Evolutionary conservation across 2,113 vertebrate species (phyloP).

Genomic region (Phrynosoma platyrhinos): DNA sequence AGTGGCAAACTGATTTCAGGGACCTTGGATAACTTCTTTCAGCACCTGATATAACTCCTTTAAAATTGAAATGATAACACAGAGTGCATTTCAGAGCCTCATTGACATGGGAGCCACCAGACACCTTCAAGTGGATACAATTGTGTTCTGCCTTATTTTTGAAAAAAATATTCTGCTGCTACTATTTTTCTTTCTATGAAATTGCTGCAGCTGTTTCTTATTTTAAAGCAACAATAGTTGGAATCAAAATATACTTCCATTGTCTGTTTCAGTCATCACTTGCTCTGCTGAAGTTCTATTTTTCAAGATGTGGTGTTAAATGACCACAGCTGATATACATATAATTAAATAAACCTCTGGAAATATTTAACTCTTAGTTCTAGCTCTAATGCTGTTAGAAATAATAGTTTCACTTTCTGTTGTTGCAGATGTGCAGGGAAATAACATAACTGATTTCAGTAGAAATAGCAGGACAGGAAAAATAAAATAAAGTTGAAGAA

Average conservation of each 20-base stretch:
- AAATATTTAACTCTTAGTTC: not conserved
- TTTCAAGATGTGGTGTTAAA: not conserved
- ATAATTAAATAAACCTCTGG: not conserved
- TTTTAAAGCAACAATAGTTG: conserved; percentile 26
- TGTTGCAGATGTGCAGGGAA: not conserved
- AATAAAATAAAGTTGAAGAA: conserved; percentile 5
- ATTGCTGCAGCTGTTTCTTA: conserved; percentile 6
- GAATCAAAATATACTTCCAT: conserved; percentile 25
- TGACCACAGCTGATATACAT: not conserved
- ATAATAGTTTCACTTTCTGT: not conserved
- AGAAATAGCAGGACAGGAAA: conserved; percentile 18
- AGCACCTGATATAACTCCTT: too few relatives aligned
- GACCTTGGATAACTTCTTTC: too few relatives aligned
- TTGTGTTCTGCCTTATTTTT: not conserved
- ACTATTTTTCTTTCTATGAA: not conserved
- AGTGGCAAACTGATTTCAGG: too few relatives aligned
- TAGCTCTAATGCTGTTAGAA: not conserved
- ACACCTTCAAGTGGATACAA: not conserved
- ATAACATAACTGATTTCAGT: not conserved
- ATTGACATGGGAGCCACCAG: too few relatives aligned
- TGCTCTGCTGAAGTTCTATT: not conserved
- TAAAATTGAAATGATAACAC: too few relatives aligned
- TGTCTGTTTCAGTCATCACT: not conserved
- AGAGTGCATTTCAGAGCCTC: too few relatives aligned
- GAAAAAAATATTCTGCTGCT: not conserved